phyloP scores from a whole-genome alignment of 2,888 invertebrate species.

The Eurois occulta region DNA sequence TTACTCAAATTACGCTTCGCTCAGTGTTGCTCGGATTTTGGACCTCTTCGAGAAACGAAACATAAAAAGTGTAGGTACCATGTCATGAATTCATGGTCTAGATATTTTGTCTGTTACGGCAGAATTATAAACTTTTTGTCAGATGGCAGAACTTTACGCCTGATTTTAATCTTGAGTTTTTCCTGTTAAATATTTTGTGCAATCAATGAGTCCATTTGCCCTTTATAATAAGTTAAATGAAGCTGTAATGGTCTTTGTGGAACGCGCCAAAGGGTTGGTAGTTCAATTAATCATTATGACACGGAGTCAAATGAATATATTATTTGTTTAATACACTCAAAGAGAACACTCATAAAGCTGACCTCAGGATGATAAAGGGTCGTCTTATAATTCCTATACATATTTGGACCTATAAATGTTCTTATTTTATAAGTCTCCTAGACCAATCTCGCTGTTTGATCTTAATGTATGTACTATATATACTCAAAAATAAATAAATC shows the following conservation, averaged over 20 bases:
- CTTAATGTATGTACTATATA: too few relatives aligned
- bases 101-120: background rate
- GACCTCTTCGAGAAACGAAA: too few relatives aligned
- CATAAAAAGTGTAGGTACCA: too few relatives aligned
- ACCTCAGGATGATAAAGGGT: slow-evolving; percentile 53
- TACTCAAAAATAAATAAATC: too few relatives aligned
- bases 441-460: too few relatives aligned
- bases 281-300: slow-evolving; percentile 62
- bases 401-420: background rate
- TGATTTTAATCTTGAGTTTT: slow-evolving; percentile 1
- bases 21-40: too few relatives aligned
- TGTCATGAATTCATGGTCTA: too few relatives aligned
- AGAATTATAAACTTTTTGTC: background rate
- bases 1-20: too few relatives aligned
- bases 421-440: background rate
- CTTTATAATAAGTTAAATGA: slow-evolving; percentile 13
- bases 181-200: slow-evolving; percentile 9
- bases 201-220: slow-evolving; percentile 23
- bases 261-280: slow-evolving; percentile 55
- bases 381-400: slow-evolving; percentile 7
- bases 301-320: slow-evolving; percentile 50
- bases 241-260: slow-evolving; percentile 29
- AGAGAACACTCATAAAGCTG: slow-evolving; percentile 56
- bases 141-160: background rate
- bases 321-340: slow-evolving; percentile 55